A percentile compares a stretch with the other conserved stretches of the same genome.
Conservation (phyloP, 2,888 invertebrate genomes). For the Adineta ricciae region DNA sequence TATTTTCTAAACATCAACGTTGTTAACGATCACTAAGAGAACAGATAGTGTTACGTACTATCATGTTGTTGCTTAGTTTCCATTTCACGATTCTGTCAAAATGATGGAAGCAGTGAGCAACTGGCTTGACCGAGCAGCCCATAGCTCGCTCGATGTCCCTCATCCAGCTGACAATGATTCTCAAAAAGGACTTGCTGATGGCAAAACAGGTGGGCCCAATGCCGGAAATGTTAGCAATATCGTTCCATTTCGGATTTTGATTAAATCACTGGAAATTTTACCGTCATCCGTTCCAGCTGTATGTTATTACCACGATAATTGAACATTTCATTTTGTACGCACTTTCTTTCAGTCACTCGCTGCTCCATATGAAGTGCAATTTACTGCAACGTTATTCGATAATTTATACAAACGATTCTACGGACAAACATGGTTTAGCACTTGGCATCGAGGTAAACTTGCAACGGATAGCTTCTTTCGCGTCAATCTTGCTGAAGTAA, state of each 20-base stretch:
- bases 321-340: neutral
- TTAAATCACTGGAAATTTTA: slow-evolving; percentile 8
- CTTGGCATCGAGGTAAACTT: neutral
- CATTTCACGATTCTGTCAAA: neutral
- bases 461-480: neutral
- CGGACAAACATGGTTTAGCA: neutral
- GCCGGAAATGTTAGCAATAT: neutral
- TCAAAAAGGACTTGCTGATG: neutral
- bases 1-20: neutral
- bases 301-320: neutral
- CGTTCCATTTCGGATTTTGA: slow-evolving; percentile 14
- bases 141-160: neutral
- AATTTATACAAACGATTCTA: slow-evolving; percentile 11
- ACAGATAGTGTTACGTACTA: neutral
- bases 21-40: neutral
- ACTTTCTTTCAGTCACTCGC: neutral
- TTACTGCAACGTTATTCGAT: slow-evolving; percentile 7
- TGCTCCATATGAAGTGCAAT: slow-evolving; percentile 20
- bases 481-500: neutral
- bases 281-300: neutral
- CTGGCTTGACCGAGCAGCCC: neutral
- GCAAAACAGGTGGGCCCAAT: neutral
- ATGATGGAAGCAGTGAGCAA: slow-evolving; percentile 1
- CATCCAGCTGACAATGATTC: neutral
- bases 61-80: neutral